These are phyloP conservation scores for Zelleria hepariella DNA, from an alignment of 2,888 invertebrate genomes.

Conservation along the genomic window DNA sequence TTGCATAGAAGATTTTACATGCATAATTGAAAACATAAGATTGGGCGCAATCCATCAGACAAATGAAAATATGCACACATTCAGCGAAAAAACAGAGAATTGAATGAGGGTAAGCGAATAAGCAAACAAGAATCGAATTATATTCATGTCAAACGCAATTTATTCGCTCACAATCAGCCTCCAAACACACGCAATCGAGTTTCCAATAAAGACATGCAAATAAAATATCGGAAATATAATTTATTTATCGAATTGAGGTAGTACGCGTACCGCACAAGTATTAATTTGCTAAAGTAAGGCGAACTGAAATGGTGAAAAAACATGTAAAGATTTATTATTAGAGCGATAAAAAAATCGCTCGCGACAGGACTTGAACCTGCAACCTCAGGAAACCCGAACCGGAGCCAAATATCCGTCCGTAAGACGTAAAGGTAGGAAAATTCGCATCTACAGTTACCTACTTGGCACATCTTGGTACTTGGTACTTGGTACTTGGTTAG, in stretches of 20 bases:
- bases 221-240: not conserved
- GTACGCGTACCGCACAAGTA: not conserved
- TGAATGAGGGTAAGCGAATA: constrained; percentile 18
- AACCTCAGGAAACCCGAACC: too few relatives aligned
- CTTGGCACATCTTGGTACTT: too few relatives aligned
- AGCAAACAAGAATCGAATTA: constrained; percentile 25
- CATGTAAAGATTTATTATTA: too few relatives aligned
- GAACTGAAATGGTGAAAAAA: too few relatives aligned
- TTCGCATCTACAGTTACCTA: too few relatives aligned
- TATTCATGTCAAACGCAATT: constrained; percentile 26
- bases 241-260: not conserved
- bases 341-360: too few relatives aligned
- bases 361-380: too few relatives aligned
- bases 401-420: too few relatives aligned
- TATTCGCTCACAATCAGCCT: constrained; percentile 26
- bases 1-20: too few relatives aligned
- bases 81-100: constrained; percentile 1
- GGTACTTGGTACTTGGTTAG: too few relatives aligned
- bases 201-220: not conserved
- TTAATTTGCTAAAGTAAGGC: too few relatives aligned
- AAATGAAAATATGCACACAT: not conserved
- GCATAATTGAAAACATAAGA: not conserved
- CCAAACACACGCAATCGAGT: constrained; percentile 16
- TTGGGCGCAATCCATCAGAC: not conserved
- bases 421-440: too few relatives aligned